Evolutionary conservation across 2,888 invertebrate genomes (phyloP).

Genomic region (Dusona sp.): DNA sequence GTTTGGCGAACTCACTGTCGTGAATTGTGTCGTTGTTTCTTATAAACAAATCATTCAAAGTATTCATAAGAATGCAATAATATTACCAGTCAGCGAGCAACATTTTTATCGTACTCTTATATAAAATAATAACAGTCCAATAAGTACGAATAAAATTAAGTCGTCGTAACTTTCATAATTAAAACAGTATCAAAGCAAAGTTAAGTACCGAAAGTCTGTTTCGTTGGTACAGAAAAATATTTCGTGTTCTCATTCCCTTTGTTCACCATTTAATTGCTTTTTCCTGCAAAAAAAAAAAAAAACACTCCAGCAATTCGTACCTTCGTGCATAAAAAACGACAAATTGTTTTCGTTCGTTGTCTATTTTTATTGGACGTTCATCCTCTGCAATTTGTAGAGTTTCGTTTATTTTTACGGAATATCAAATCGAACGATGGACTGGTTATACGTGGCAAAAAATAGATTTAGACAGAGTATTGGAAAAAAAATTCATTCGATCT

Average conservation of each 20-base stretch:
- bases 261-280: background rate
- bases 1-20: conserved; percentile 90
- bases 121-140: background rate
- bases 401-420: background rate
- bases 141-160: background rate
- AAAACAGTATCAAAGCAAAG: background rate
- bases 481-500: conserved; percentile 24
- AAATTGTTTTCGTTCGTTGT: background rate
- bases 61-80: background rate
- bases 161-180: background rate
- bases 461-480: conserved; percentile 15
- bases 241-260: background rate
- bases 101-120: background rate
- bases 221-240: background rate
- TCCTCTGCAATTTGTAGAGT: background rate
- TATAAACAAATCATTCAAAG: background rate
- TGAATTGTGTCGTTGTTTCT: conserved; percentile 89
- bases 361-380: conserved; percentile 6
- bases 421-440: conserved; percentile 1
- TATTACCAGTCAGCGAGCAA: background rate
- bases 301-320: background rate
- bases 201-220: background rate
- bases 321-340: background rate
- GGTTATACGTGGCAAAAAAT: conserved; percentile 9
- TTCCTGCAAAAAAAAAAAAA: background rate